phyloP scores from a whole-genome alignment of 2,113 vertebrate genomes.

The Pelobates fuscus region DNA sequence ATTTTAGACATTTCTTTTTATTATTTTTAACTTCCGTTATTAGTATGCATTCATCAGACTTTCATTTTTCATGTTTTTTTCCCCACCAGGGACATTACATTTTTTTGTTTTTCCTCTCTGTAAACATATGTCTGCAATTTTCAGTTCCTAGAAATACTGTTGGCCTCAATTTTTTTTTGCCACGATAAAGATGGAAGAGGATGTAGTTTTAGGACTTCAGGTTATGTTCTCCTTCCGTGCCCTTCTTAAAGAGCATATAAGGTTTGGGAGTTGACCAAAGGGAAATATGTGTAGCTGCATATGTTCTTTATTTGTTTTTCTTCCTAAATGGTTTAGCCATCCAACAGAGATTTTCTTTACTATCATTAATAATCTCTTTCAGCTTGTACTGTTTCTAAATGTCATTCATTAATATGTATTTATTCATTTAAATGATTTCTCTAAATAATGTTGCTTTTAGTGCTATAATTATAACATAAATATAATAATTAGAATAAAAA shows the following conservation, averaged over 20 bases:
- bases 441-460: no score
- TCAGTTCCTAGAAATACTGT: background rate
- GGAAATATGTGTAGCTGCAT: background rate
- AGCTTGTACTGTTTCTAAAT: no score
- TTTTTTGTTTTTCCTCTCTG: background rate
- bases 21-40: background rate
- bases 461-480: no score
- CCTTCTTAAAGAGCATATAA: background rate
- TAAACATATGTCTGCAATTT: background rate
- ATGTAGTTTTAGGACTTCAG: background rate
- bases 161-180: background rate
- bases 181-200: background rate
- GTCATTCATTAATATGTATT: no score
- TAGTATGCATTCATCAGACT: background rate
- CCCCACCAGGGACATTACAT: background rate
- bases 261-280: background rate
- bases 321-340: no score
- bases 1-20: background rate
- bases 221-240: background rate
- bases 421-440: no score
- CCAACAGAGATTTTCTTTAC: no score
- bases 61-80: background rate
- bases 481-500: no score
- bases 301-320: background rate
- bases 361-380: no score